These are phyloP conservation scores for Agrotis segetum DNA, from an alignment of 2,888 invertebrate species.

Conservation along the genomic window DNA sequence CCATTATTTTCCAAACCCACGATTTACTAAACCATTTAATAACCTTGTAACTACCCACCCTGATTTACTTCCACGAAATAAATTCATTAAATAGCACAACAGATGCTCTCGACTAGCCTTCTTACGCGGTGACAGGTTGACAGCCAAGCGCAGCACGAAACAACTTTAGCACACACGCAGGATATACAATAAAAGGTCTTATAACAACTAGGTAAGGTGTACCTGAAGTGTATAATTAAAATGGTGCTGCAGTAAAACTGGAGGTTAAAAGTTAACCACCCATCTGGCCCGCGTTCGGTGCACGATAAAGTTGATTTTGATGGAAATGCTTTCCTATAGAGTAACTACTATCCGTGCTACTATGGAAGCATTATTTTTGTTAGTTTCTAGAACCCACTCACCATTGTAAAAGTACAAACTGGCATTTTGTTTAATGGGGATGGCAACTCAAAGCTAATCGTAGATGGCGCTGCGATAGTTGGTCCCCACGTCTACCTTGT, in stretches of 20 bases:
- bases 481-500: too few species aligned
- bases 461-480: too few species aligned
- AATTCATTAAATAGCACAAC: conserved; percentile 78
- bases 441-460: too few species aligned
- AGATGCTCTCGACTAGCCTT: conserved; percentile 70
- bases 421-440: too few species aligned
- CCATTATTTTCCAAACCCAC: conserved; percentile 42
- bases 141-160: conserved; percentile 48
- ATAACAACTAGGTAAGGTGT: background rate
- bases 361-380: conserved; percentile 18
- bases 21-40: conserved; percentile 52
- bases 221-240: conserved; percentile 1
- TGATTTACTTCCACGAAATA: conserved; percentile 76
- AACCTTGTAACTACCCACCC: conserved; percentile 50
- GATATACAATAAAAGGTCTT: conserved; percentile 13
- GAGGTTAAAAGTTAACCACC: conserved; percentile 81
- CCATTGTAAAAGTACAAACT: too few species aligned
- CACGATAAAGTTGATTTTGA: conserved; percentile 67
- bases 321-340: conserved; percentile 40
- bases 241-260: conserved; percentile 52
- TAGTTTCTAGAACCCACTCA: background rate
- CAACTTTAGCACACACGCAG: conserved; percentile 33
- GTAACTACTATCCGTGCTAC: too few species aligned
- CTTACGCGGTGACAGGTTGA: conserved; percentile 75
- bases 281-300: conserved; percentile 70